A percentile compares a stretch with the other conserved stretches of the same genome.
Evolutionary conservation across 2,113 vertebrate species (phyloP).

Genomic region (Syngnathoides biaculeatus): DNA sequence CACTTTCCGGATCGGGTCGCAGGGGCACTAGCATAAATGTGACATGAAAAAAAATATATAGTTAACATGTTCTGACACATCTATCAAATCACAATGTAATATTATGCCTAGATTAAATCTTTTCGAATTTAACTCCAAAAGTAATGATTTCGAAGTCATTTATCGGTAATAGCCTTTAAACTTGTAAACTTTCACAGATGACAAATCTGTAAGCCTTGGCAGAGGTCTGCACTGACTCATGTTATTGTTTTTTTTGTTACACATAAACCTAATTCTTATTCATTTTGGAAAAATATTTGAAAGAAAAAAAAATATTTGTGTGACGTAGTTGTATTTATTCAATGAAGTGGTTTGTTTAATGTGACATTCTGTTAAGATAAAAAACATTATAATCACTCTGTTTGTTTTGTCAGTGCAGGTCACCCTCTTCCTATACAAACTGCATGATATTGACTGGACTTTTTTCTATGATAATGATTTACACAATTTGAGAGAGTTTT

Average conservation of each 20-base stretch:
- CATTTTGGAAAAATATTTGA: constrained; percentile 24
- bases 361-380: constrained; percentile 21
- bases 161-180: background rate
- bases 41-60: background rate
- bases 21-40: too few species aligned
- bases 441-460: background rate
- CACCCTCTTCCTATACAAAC: constrained; percentile 1
- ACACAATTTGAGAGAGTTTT: constrained; percentile 10
- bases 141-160: background rate
- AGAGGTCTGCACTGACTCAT: background rate
- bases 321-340: constrained; percentile 19
- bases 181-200: background rate
- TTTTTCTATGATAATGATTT: constrained; percentile 13
- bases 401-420: constrained; percentile 4
- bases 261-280: constrained; percentile 39
- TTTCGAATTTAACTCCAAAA: background rate
- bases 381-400: background rate
- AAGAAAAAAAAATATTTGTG: constrained; percentile 17
- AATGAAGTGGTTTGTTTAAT: constrained; percentile 27
- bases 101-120: background rate
- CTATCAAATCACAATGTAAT: background rate
- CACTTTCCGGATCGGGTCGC: too few species aligned
- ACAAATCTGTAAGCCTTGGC: background rate
- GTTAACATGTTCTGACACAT: background rate
- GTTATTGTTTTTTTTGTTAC: constrained; percentile 24